Evolutionary conservation across 92 coral and sea anemone species (phyloP), one percentile per base, ranked within the genome.

Genomic region (Muricea muricata): DNA sequence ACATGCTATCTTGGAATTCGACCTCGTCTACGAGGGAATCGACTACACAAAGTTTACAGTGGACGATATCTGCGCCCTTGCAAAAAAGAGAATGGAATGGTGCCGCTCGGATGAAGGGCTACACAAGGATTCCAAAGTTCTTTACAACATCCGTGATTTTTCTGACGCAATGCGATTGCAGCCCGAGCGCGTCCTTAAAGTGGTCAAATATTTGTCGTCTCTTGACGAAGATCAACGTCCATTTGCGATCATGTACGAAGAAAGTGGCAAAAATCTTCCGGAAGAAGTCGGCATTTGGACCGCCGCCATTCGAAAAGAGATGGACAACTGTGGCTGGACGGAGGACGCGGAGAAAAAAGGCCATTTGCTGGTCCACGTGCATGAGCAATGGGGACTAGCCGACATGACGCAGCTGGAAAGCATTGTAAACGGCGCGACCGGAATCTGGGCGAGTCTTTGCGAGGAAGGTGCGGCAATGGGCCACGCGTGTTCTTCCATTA

Each of bases 381-480:
- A 93, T 69, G 86, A 93, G 88, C 89, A 88, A 82, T 93, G 97
- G 97, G 94, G 90, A 14, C 35, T 83, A 29, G 84, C 78, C 23
- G 89, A 78, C 39, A 66, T 87, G 76, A 84, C 91, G 4, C 94
- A 93, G 60, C 57, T 93, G 80, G 94, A 91, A 39, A 88, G 94
- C 78, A 87, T 93, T 35, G 79, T 88, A 26, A 88, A 81, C 75
- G 97, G 97, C 65, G 97, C 97, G 0, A 85, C 81, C 58, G 95
- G 95, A 61, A 67, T 92, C 75, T 92, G 95, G 95, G 95, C 95
- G 40, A 91, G 97, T 50, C 81, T 93, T 47, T 88, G 94, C 48
- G 88, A 78, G 40, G 95, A 92, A 78, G 95, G 95, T 46, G 95
- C 94, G 1, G 81, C 92, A 39, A 83, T 93, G 89, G 97, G 97